phyloP scores from a whole-genome alignment of 2,888 invertebrate species.

The Cyaniris semiargus region DNA sequence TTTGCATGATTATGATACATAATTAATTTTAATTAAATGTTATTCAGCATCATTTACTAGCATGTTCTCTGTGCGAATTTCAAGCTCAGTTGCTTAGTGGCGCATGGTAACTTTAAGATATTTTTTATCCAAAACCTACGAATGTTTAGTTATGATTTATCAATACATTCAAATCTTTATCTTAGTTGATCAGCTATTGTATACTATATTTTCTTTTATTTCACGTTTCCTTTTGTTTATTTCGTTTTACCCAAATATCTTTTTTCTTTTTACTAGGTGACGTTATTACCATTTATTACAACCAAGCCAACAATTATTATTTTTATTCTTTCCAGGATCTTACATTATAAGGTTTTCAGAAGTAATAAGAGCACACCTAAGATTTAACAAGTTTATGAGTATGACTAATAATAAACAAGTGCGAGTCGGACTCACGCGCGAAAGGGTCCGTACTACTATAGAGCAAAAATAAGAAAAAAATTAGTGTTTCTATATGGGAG shows the following conservation, averaged over 20 bases:
- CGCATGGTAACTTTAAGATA: not conserved
- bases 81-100: not conserved
- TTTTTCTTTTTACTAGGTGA: too few relatives aligned
- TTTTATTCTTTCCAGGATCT: conserved; percentile 70
- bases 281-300: too few relatives aligned
- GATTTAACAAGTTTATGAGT: conserved; percentile 49
- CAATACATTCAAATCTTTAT: not conserved
- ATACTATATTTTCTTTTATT: not conserved
- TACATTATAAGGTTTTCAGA: conserved; percentile 68
- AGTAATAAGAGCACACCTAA: conserved; percentile 52
- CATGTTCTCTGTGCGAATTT: not conserved
- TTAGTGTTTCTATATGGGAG: too few relatives aligned
- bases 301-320: not conserved
- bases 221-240: not conserved
- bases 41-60: not conserved
- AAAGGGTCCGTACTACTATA: too few relatives aligned
- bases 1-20: conserved; percentile 17
- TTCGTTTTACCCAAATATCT: not conserved
- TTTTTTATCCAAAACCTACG: too few relatives aligned
- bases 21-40: not conserved
- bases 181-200: not conserved
- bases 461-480: too few relatives aligned
- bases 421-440: too few relatives aligned
- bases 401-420: not conserved
- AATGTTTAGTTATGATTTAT: too few relatives aligned